Conservation (phyloP, 1,140 invertebrate species). For the Diploscapter pachys region DNA sequence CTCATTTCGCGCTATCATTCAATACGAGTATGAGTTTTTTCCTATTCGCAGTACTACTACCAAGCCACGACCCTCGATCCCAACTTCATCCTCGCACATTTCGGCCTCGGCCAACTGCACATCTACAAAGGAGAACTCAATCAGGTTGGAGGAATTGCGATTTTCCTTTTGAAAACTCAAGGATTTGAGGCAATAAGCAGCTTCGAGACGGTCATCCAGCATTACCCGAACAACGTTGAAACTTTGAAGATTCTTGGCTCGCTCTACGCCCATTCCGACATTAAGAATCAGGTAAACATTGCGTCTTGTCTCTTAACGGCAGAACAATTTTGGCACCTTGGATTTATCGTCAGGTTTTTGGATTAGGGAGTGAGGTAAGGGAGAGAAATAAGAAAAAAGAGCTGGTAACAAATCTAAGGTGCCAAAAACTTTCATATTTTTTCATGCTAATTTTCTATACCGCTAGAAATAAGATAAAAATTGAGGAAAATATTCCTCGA, state of each 20-base stretch:
- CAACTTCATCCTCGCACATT: conserved; percentile 92
- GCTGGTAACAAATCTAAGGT: too few species aligned
- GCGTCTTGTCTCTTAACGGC: not conserved
- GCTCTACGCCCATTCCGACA: conserved; percentile 73
- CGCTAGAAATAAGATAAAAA: too few species aligned
- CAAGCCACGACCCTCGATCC: conserved; percentile 95
- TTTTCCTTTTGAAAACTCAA: not conserved
- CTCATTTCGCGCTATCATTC: not conserved
- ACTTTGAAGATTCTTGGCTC: conserved; percentile 99
- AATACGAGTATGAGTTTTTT: conserved; percentile 2
- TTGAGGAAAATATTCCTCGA: too few species aligned
- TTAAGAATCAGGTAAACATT: conserved; percentile 6
- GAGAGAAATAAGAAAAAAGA: too few species aligned
- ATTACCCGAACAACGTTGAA: conserved; percentile 94
- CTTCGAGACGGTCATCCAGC: conserved; percentile 97
- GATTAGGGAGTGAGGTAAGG: too few species aligned
- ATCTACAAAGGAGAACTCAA: conserved; percentile 92
- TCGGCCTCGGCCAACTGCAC: conserved; percentile 98
- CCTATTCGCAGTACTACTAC: conserved; percentile 91
- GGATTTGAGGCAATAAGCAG: conserved; percentile 81
- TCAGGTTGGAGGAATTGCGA: conserved; percentile 69
- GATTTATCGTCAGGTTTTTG: not conserved
- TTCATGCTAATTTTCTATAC: not conserved
- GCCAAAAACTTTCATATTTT: not conserved
- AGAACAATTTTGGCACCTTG: not conserved